These are phyloP conservation scores for Cichladusa arquata DNA, from an alignment of 2,113 vertebrate species.

Conservation along the genomic window DNA sequence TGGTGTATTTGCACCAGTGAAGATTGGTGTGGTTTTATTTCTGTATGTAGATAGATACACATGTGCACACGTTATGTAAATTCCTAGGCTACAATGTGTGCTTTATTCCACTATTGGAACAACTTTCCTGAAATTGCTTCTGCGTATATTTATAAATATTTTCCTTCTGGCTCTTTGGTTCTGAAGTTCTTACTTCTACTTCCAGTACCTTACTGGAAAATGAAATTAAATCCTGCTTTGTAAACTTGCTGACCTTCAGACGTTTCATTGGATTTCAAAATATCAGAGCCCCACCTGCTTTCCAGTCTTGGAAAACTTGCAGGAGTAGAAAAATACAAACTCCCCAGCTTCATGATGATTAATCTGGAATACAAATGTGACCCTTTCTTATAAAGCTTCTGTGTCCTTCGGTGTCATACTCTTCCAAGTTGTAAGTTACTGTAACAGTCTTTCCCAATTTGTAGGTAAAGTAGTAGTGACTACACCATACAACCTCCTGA, in stretches of 20 bases:
- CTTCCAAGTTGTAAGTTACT: not conserved
- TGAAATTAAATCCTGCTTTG: not conserved
- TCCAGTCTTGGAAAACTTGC: not conserved
- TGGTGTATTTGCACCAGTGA: not conserved
- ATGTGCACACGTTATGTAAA: accelerated
- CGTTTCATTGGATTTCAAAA: not conserved
- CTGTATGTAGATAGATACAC: accelerated
- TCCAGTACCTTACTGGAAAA: not conserved
- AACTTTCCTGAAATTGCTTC: not conserved
- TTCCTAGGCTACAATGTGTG: not conserved
- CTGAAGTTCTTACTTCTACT: not conserved
- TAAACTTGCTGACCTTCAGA: not conserved
- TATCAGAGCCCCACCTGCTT: not conserved
- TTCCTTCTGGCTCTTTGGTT: not conserved
- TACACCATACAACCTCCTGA: slow-evolving; percentile 81
- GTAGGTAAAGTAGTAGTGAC: slow-evolving; percentile 85
- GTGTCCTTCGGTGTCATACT: not conserved
- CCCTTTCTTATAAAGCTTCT: not conserved
- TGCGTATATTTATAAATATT: not conserved
- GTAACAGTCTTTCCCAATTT: not conserved
- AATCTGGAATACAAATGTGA: not conserved
- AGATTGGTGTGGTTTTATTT: not conserved
- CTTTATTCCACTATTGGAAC: not conserved
- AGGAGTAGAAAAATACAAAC: not conserved
- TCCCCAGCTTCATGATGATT: not conserved